phyloP scores from a whole-genome alignment of 2,888 invertebrate genomes.

The Lasioglossum figueresi region DNA sequence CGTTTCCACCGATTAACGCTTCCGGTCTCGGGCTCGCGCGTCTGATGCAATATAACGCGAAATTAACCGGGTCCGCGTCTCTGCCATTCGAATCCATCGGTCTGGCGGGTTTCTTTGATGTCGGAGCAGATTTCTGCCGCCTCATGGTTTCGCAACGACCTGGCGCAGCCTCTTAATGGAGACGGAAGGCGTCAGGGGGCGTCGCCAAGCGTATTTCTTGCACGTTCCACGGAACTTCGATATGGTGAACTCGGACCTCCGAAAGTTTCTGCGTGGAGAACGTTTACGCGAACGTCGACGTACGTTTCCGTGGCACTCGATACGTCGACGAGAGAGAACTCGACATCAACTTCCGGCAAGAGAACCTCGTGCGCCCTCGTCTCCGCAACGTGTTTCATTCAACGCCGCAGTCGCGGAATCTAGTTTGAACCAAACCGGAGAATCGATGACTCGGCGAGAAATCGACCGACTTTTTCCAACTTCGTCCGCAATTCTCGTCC shows the following conservation, averaged over 20 bases:
- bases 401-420: not conserved
- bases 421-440: not conserved
- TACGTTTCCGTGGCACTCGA: constrained; percentile 56
- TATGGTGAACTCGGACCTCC: constrained; percentile 64
- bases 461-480: constrained; percentile 30
- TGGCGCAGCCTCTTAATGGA: constrained; percentile 19
- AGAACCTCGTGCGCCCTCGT: constrained; percentile 29
- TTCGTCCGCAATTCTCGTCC: not conserved
- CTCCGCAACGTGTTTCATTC: constrained; percentile 30
- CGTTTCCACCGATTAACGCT: not conserved
- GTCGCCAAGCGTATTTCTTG: constrained; percentile 60
- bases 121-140: constrained; percentile 30
- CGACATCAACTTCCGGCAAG: constrained; percentile 48
- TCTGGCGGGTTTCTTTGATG: constrained; percentile 29
- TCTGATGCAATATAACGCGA: constrained; percentile 13
- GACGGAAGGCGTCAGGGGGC: not conserved
- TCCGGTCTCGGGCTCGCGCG: not conserved
- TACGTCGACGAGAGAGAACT: constrained; percentile 57
- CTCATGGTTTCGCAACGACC: constrained; percentile 31
- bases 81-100: constrained; percentile 24
- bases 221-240: constrained; percentile 64
- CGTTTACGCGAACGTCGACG: constrained; percentile 49
- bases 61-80: constrained; percentile 38
- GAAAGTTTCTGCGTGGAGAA: constrained; percentile 55
- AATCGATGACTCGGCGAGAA: constrained; percentile 33